A percentile compares a stretch with the other conserved stretches of the same genome.
Evolutionary conservation across 2,113 vertebrate species (phyloP).

Genomic region (Sus scrofa): T2T-Sscrofa CM000816.6:39196501-39197000

Average conservation of each 20-base stretch:
- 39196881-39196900: slow-evolving; percentile 66
- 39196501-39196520: not conserved
- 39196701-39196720: not conserved
- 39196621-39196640: not conserved
- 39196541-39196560: not conserved
- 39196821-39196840: slow-evolving; percentile 57
- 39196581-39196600: not conserved
- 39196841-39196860: slow-evolving; percentile 56
- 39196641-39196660: not conserved
- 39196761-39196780: not conserved
- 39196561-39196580: not conserved
- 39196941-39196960: slow-evolving; percentile 62
- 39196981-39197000: slow-evolving; percentile 52
- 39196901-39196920: not conserved
- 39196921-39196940: slow-evolving; percentile 63
- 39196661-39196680: not conserved
- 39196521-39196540: not conserved
- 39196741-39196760: not conserved
- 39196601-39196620: not conserved
- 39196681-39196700: not conserved
- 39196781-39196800: not conserved
- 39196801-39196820: not conserved
- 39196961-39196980: slow-evolving; percentile 67
- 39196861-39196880: slow-evolving; percentile 51
- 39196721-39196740: not conserved